A percentile compares a stretch with the other conserved stretches of the same genome.
These are phyloP conservation scores for Catocala fraxini DNA, from an alignment of 2,888 invertebrate genomes.

Conservation along the genomic window DNA sequence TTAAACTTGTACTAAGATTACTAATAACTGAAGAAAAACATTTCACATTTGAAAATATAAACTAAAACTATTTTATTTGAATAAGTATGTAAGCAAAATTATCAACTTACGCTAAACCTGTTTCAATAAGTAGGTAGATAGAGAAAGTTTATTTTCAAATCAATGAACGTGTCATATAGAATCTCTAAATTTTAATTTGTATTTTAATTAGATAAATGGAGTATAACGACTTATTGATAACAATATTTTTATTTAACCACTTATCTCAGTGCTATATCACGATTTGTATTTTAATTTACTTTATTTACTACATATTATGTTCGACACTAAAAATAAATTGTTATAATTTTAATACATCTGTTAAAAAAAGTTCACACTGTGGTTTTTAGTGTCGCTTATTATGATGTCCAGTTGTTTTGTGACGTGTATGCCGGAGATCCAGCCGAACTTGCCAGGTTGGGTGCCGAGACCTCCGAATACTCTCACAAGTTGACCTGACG, in stretches of 20 bases:
- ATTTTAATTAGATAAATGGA: constrained; percentile 5
- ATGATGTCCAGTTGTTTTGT: constrained; percentile 89
- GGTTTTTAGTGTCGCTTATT: constrained; percentile 88
- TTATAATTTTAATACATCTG: constrained; percentile 62
- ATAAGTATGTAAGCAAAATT: neutral
- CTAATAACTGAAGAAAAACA: too few relatives aligned
- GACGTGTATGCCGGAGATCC: constrained; percentile 90
- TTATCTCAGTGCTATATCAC: constrained; percentile 63
- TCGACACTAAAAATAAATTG: constrained; percentile 66
- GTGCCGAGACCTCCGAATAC: constrained; percentile 88
- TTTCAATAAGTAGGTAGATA: neutral
- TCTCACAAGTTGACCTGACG: constrained; percentile 90
- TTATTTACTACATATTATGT: constrained; percentile 55
- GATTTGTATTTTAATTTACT: constrained; percentile 39
- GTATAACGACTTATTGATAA: constrained; percentile 35
- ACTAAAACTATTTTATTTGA: too few relatives aligned
- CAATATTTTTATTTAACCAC: constrained; percentile 48
- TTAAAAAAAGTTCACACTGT: constrained; percentile 78
- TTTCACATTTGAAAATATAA: too few relatives aligned
- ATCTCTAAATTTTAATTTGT: constrained; percentile 43
- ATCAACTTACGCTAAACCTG: neutral
- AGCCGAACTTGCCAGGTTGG: constrained; percentile 87
- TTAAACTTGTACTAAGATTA: too few relatives aligned
- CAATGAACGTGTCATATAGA: constrained; percentile 38
- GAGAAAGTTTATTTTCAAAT: constrained; percentile 21